Evolutionary conservation across 2,113 vertebrate genomes (phyloP).

Genomic region (Colistium nudipinnis): DNA sequence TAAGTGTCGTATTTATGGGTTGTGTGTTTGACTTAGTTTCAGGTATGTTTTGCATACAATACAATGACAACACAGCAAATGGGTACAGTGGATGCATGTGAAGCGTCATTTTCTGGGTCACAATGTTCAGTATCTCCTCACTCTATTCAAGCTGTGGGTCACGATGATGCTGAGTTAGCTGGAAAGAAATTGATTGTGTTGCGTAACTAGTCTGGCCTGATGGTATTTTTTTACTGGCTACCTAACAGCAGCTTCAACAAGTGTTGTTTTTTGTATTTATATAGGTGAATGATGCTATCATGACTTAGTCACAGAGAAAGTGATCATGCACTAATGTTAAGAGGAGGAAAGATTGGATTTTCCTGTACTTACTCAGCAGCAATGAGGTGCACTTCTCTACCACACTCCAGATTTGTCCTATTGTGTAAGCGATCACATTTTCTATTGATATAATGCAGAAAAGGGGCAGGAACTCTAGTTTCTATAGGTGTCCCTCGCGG

Average conservation of each 20-base stretch:
- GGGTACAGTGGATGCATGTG: neutral
- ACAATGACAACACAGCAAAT: neutral
- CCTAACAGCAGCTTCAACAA: constrained; percentile 2
- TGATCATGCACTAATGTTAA: neutral
- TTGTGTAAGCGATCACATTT: neutral
- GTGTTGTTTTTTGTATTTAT: no score
- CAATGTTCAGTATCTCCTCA: neutral
- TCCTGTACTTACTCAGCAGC: neutral
- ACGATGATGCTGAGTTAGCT: neutral
- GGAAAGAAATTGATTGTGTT: neutral
- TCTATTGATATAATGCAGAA: neutral
- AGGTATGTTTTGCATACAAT: neutral
- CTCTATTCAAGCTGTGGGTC: neutral
- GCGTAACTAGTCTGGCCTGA: neutral
- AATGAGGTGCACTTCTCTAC: no score
- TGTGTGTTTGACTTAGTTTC: constrained; percentile 1
- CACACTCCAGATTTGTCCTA: neutral
- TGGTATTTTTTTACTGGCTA: constrained; percentile 5
- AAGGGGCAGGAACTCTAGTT: neutral
- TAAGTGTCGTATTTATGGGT: neutral
- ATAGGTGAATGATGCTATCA: no score
- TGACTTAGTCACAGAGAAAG: neutral
- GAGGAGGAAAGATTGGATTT: neutral
- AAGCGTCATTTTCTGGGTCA: neutral
- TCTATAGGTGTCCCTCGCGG: neutral